Percentiles rank a stretch among this genome's conserved stretches.
These are phyloP conservation scores for Dolichallabes microphthalmus DNA, from an alignment of 2,113 vertebrate genomes.

Conservation along the genomic window DNA sequence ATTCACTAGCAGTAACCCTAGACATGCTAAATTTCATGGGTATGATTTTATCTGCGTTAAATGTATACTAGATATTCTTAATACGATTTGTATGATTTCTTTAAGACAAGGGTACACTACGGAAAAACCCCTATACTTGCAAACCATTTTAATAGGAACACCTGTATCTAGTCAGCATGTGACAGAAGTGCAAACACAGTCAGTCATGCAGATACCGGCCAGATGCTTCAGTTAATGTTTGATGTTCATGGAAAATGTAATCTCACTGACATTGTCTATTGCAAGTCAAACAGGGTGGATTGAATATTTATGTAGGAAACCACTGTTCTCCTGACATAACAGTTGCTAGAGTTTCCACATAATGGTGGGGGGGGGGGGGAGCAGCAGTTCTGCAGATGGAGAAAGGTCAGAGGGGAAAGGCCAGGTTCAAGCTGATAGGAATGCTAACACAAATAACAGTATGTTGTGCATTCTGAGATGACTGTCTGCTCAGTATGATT, in stretches of 20 bases:
- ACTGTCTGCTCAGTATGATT: not conserved
- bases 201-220: not conserved
- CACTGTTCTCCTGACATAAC: not conserved
- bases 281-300: not conserved
- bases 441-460: not conserved
- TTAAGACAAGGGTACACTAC: not conserved
- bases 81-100: not conserved
- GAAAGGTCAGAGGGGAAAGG: not conserved
- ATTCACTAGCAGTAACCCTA: conserved; percentile 17
- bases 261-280: not conserved
- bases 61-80: not conserved
- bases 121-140: not conserved
- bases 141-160: not conserved
- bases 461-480: not conserved
- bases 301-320: not conserved
- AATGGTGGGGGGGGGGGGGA: not conserved
- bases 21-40: not conserved
- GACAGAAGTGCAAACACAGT: not conserved
- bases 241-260: not conserved
- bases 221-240: not conserved
- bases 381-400: not conserved
- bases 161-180: no score
- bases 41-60: not conserved
- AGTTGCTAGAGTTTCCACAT: not conserved
- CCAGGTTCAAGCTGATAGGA: not conserved